These are phyloP conservation scores for Sebastes schlegelii DNA, from an alignment of 2,113 vertebrate species.

Conservation along the genomic window DNA sequence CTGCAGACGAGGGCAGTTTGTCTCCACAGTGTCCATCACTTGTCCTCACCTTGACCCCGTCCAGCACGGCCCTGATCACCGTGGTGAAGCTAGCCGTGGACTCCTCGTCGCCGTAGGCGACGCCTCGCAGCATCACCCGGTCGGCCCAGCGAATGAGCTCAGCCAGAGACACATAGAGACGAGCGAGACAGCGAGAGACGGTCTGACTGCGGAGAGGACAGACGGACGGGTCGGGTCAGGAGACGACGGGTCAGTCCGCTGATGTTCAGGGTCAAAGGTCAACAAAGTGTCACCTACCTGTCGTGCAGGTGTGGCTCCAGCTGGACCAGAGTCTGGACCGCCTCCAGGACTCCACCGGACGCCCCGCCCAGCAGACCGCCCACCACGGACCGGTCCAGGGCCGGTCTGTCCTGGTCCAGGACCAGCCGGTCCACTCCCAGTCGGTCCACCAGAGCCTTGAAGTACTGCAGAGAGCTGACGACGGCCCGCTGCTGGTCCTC, in stretches of 20 bases:
- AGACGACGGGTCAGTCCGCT: no score
- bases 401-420: slow-evolving; percentile 80
- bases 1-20: background rate
- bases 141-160: slow-evolving; percentile 96
- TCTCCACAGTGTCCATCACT: background rate
- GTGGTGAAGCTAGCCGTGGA: slow-evolving; percentile 86
- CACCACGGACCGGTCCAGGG: slow-evolving; percentile 89
- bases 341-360: slow-evolving; percentile 91
- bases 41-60: slow-evolving; percentile 90
- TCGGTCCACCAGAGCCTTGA: slow-evolving; percentile 95
- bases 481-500: slow-evolving; percentile 92
- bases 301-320: slow-evolving; percentile 87
- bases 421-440: slow-evolving; percentile 87
- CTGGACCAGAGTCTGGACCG: slow-evolving; percentile 90
- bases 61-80: slow-evolving; percentile 92
- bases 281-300: slow-evolving; percentile 79
- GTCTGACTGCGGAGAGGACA: slow-evolving; percentile 78
- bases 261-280: background rate
- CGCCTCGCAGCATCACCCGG: slow-evolving; percentile 91
- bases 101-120: slow-evolving; percentile 88
- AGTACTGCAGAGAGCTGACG: slow-evolving; percentile 92
- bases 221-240: slow-evolving; percentile 41
- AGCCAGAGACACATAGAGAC: slow-evolving; percentile 88
- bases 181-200: background rate
- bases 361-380: slow-evolving; percentile 90